Conservation (phyloP, 2,113 vertebrate species). For the Poecile atricapillus region DNA sequence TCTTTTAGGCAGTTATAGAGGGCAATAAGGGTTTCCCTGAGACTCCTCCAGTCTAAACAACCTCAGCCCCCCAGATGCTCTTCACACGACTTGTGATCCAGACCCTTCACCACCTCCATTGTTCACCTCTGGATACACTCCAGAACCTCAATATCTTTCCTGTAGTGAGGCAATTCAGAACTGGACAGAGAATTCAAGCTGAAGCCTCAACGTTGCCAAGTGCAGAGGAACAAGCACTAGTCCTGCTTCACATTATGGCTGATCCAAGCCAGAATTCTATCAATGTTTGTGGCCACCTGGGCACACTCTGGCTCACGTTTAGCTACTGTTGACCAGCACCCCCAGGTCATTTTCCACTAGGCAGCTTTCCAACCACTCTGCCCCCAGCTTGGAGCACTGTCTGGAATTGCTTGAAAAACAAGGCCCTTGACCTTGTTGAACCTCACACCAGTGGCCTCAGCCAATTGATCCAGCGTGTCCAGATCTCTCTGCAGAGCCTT, state of each 20-base stretch:
- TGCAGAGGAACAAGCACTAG: neutral
- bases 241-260: neutral
- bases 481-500: neutral
- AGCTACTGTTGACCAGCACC: neutral
- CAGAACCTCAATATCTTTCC: neutral
- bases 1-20: neutral
- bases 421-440: neutral
- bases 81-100: neutral
- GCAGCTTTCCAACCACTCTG: neutral
- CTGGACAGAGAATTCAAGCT: neutral
- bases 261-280: neutral
- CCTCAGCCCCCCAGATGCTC: neutral
- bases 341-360: neutral
- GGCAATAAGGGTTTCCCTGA: neutral
- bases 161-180: neutral
- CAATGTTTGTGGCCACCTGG: accelerated
- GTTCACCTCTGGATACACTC: neutral
- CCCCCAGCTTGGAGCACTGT: neutral
- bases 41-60: neutral
- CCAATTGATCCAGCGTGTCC: accelerated
- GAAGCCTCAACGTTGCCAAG: neutral
- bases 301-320: neutral
- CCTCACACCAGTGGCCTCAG: accelerated
- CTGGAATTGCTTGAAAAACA: neutral
- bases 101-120: neutral